Evolutionary conservation across 2,888 invertebrate species (phyloP).

Genomic region (Harpagoxenus sublaevis): DNA sequence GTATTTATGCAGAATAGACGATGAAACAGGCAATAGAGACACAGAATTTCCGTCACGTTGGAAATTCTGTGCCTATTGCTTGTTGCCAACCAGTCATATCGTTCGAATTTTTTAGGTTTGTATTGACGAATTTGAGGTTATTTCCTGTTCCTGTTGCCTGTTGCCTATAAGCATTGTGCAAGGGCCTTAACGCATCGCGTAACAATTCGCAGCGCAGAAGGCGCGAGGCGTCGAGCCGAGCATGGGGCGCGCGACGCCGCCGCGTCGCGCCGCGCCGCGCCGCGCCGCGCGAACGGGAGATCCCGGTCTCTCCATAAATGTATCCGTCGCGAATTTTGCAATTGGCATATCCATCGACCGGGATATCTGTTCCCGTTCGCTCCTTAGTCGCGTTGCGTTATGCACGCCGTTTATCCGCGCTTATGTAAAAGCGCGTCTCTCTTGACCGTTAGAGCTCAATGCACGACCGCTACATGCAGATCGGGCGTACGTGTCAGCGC

Average conservation of each 20-base stretch:
- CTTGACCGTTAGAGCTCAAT: conserved; percentile 76
- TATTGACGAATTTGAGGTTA: too few relatives aligned
- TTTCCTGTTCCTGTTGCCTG: too few relatives aligned
- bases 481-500: conserved; percentile 69
- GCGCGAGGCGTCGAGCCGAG: background rate
- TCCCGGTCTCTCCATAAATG: conserved; percentile 69
- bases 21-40: too few relatives aligned
- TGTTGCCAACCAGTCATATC: too few relatives aligned
- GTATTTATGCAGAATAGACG: too few relatives aligned
- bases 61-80: too few relatives aligned
- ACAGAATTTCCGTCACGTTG: too few relatives aligned
- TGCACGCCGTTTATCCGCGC: conserved; percentile 59
- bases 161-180: too few relatives aligned
- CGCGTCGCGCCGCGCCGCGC: background rate
- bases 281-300: background rate
- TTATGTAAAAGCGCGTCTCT: conserved; percentile 67
- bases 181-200: conserved; percentile 36
- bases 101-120: too few relatives aligned
- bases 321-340: conserved; percentile 74
- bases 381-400: conserved; percentile 51
- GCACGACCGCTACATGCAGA: conserved; percentile 77
- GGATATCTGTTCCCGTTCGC: conserved; percentile 63
- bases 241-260: background rate
- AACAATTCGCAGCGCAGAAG: conserved; percentile 53
- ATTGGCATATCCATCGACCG: conserved; percentile 61